These are phyloP conservation scores for Caenorhabditis uteleia DNA, from an alignment of 2,888 invertebrate species.

Conservation along the genomic window DNA sequence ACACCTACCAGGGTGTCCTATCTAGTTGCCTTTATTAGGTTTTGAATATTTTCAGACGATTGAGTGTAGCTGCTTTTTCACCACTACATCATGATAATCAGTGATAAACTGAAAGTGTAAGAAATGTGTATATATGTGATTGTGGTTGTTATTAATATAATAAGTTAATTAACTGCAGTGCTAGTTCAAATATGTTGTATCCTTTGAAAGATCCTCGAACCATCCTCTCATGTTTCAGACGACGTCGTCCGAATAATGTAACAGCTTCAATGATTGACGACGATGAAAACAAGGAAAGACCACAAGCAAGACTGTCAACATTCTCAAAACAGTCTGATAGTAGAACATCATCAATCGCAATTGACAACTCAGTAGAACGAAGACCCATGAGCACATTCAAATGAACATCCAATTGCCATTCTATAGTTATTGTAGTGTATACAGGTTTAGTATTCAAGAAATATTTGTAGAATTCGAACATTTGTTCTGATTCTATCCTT, in stretches of 20 bases:
- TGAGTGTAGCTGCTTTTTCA: slow-evolving; percentile 29
- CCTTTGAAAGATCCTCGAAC: too few species aligned
- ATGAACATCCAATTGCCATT: too few species aligned
- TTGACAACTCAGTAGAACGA: too few species aligned
- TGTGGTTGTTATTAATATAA: too few species aligned
- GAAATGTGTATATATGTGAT: neutral
- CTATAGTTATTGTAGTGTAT: too few species aligned
- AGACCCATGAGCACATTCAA: neutral
- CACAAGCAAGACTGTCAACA: neutral
- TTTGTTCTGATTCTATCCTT: too few species aligned
- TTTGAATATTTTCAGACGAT: slow-evolving; percentile 23
- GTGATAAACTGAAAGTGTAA: neutral
- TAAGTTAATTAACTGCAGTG: too few species aligned
- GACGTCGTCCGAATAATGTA: neutral
- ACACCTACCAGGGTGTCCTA: neutral
- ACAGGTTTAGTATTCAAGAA: too few species aligned
- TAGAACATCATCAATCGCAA: too few species aligned
- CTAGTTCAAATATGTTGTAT: too few species aligned
- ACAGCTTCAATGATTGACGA: neutral
- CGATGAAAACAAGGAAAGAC: neutral
- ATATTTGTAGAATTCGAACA: too few species aligned
- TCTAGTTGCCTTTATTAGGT: neutral
- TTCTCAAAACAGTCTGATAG: neutral
- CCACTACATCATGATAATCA: slow-evolving; percentile 10
- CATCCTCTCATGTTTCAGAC: neutral